Base-by-base conservation (phyloP, 53 echinoderm and acorn worm genomes). In the Holothuria scabra region DNA sequence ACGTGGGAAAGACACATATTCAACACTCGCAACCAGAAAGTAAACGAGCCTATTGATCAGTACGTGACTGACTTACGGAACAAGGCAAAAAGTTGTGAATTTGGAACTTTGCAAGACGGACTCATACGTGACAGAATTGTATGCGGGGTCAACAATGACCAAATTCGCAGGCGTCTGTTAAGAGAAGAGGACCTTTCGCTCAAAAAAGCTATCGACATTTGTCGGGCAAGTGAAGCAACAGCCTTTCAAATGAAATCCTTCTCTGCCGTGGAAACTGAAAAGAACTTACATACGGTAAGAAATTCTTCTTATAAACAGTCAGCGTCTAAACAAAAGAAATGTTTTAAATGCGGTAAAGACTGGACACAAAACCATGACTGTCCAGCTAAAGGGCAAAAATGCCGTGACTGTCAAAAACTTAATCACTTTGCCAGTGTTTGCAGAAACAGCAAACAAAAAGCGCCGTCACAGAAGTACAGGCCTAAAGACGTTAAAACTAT, bases 361-460 rank as follows among this genome's bases (percentile, higher is more conserved):
- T n/a, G n/a, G n/a, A n/a, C n/a, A 60, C 81, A 13, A 63, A n/a
- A n/a, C n/a, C n/a, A n/a, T n/a, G n/a, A n/a, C n/a, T n/a, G n/a
- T n/a, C n/a, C n/a, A n/a, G n/a, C 81, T 32, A 61, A 81, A 32
- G 63, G 65, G 34, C 60, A 82, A 22, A 82, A 61, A 41, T 82
- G 82, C 26, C n/a, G n/a, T n/a, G n/a, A n/a, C 9, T 81, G 81
- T 84, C 29, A 35, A 10, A 61, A 62, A 22, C 2, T 48, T 49
- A 78, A 78, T 29, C 79, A 78, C 56, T 78, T 49, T 22, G 79
- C 38, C 9, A n/a, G 25, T 19, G 56, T 78, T 16, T 78, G 56
- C 23, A 59, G 22, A 22, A 28, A 25, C 20, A 65, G 22, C 12
- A 25, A 22, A 30, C 25, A 22, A 30, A 13, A 25, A 19, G 29